phyloP scores from a whole-genome alignment of 1,140 invertebrate species.

The Patella vulgata region DNA sequence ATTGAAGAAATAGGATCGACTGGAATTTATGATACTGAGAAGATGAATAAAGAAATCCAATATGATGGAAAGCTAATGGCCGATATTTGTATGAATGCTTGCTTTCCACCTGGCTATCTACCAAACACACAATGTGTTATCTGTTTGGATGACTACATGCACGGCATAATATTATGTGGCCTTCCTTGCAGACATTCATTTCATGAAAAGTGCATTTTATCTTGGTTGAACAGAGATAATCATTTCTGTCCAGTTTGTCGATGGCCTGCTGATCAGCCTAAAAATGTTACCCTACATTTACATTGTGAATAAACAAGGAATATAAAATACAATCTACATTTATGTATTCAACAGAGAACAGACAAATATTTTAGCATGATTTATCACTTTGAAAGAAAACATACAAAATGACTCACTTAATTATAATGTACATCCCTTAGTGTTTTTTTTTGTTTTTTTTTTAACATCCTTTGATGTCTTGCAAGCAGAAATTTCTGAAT shows the following conservation, averaged over 20 bases:
- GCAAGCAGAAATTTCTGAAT: no score
- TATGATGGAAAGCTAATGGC: no score
- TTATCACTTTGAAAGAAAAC: no score
- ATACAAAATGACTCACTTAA: no score
- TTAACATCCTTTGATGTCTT: no score
- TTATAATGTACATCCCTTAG: no score
- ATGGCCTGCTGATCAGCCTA: conserved; percentile 69
- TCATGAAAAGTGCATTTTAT: conserved; percentile 70
- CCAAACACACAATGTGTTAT: conserved; percentile 69
- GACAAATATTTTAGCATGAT: no score
- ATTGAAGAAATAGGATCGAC: no score
- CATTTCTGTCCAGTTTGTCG: conserved; percentile 72
- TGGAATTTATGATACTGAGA: no score
- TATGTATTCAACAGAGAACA: neutral
- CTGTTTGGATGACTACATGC: conserved; percentile 69
- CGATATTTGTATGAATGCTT: neutral
- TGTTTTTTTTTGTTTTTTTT: no score
- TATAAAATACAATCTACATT: neutral
- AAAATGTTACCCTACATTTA: conserved; percentile 32
- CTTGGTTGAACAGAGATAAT: conserved; percentile 70
- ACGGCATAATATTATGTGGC: conserved; percentile 65
- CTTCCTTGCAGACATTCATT: conserved; percentile 72
- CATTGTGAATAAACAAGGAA: conserved; percentile 36
- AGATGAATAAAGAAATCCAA: no score
- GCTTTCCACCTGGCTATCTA: conserved; percentile 39